These are phyloP conservation scores for Halocynthia aurantium DNA, from an alignment of 23 tunicate species.

Conservation along the genomic window DNA sequence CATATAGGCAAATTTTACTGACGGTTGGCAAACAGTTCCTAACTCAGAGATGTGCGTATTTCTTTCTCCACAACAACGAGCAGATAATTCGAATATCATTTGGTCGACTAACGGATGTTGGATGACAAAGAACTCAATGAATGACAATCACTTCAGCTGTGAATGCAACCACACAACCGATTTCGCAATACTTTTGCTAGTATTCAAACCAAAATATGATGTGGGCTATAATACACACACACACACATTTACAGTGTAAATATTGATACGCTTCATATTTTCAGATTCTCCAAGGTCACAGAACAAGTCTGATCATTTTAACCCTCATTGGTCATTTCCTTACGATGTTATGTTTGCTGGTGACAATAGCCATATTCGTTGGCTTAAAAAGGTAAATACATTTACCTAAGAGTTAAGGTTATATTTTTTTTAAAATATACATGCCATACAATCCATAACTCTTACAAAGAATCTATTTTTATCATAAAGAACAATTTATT, in stretches of 20 bases:
- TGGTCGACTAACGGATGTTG: conserved; percentile 20
- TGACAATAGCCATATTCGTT: background rate
- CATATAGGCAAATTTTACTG: background rate
- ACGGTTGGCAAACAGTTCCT: background rate
- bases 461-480: no score
- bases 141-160: background rate
- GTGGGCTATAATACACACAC: background rate
- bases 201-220: conserved; percentile 4
- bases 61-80: conserved; percentile 3
- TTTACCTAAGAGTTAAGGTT: background rate
- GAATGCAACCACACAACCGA: conserved; percentile 27
- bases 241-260: background rate
- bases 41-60: conserved; percentile 16
- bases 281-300: conserved; percentile 15
- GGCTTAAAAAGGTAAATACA: conserved; percentile 1
- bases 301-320: background rate
- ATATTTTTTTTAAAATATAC: background rate
- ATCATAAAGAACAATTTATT: no score
- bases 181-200: conserved; percentile 17
- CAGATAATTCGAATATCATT: background rate
- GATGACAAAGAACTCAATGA: background rate
- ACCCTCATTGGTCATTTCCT: conserved; percentile 12
- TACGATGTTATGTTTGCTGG: background rate
- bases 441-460: background rate
- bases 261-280: background rate